These are phyloP conservation scores for Atherinomorus stipes DNA, from an alignment of 2,113 vertebrate genomes.

Conservation along the genomic window DNA sequence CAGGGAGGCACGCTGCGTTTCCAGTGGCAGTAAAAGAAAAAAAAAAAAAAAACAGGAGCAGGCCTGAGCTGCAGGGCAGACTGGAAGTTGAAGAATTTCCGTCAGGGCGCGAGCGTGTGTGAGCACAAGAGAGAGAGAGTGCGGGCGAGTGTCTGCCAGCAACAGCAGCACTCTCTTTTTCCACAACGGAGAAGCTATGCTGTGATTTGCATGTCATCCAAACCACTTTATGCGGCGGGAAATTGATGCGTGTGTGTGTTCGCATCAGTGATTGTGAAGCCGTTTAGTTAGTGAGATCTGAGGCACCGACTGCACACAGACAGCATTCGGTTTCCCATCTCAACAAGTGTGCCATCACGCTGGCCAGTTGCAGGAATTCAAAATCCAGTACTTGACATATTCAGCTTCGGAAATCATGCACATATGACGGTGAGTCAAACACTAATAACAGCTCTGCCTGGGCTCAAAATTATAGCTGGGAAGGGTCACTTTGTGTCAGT, in stretches of 20 bases:
- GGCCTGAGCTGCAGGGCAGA: conserved; percentile 50
- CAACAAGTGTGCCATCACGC: conserved; percentile 46
- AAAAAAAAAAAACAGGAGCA: conserved; percentile 8
- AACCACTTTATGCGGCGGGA: conserved; percentile 62
- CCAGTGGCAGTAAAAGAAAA: conserved; percentile 68
- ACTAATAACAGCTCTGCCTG: conserved; percentile 61
- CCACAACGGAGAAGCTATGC: conserved; percentile 73
- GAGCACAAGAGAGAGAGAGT: conserved; percentile 19
- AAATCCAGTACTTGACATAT: conserved; percentile 59
- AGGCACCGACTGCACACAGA: conserved; percentile 7
- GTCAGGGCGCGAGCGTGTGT: conserved; percentile 29
- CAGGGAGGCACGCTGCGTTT: conserved; percentile 58
- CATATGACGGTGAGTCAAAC: conserved; percentile 55
- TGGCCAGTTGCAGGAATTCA: conserved; percentile 12
- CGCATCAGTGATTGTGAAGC: conserved; percentile 4
- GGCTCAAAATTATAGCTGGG: conserved; percentile 53
- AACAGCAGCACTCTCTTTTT: conserved; percentile 65
- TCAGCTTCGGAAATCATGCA: conserved; percentile 31
- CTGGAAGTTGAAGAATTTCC: conserved; percentile 77
- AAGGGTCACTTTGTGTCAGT: conserved; percentile 53
- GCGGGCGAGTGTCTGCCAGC: conserved; percentile 58
- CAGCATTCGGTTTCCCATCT: conserved; percentile 43
- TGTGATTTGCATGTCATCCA: conserved; percentile 63
- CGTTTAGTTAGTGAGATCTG: conserved; percentile 22
- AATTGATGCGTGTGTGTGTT: conserved; percentile 34